Conservation (phyloP, 2,888 invertebrate genomes). For the Cistogaster globosa region DNA sequence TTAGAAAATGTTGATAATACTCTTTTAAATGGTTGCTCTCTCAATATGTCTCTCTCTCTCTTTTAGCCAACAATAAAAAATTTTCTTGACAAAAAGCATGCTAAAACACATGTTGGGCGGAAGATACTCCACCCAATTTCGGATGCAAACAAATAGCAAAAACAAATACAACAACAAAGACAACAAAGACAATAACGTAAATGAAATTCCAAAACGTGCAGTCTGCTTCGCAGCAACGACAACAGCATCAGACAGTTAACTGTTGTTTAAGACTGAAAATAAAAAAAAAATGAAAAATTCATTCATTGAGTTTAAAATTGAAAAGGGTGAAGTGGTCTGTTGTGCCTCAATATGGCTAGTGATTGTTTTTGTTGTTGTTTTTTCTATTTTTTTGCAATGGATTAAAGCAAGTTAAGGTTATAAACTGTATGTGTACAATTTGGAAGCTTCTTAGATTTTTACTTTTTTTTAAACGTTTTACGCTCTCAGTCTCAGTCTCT, state of each 20-base stretch:
- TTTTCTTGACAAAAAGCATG: constrained; percentile 63
- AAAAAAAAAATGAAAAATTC: constrained; percentile 67
- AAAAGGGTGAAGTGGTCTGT: constrained; percentile 55
- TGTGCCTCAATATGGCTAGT: constrained; percentile 14
- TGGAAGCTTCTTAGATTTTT: constrained; percentile 57
- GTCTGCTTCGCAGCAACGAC: constrained; percentile 29
- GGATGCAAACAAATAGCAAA: constrained; percentile 75
- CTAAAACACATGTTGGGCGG: constrained; percentile 71
- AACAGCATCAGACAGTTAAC: constrained; percentile 51
- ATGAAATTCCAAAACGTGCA: constrained; percentile 76
- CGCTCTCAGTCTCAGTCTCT: background rate
- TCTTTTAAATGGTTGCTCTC: no score
- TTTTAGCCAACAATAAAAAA: constrained; percentile 38
- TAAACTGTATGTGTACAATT: constrained; percentile 39
- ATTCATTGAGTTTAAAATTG: constrained; percentile 77
- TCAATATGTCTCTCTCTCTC: background rate
- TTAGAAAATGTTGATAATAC: background rate
- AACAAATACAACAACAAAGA: constrained; percentile 44
- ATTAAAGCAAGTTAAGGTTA: constrained; percentile 55
- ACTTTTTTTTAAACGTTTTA: background rate
- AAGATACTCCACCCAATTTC: constrained; percentile 81
- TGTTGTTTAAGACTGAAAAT: constrained; percentile 55
- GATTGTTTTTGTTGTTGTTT: constrained; percentile 8
- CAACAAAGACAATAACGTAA: constrained; percentile 65
- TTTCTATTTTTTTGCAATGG: constrained; percentile 32